Evolutionary conservation across 2,113 vertebrate genomes (phyloP), one percentile per base, ranked within the genome.

Genomic region (Panurus biarmicus): DNA sequence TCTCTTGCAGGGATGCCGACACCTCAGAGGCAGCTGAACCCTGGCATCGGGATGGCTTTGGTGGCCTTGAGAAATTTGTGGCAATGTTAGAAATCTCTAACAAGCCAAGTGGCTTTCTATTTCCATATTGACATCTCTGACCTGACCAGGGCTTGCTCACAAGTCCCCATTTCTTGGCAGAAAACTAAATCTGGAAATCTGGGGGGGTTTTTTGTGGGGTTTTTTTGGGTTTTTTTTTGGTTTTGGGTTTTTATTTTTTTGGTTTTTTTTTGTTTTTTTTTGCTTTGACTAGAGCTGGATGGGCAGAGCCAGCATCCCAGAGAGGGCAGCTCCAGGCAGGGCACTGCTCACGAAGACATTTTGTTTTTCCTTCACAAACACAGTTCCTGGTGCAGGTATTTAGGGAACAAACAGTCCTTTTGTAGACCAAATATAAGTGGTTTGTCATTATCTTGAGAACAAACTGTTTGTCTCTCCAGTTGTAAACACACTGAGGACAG

Each of bases 381-480:
- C 74, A 66, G 51, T 11, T 87, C 72, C 84, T 86, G 92, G 45
- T 91, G 84, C 93, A 96, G 94, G 89, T 95, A 96, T 93, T 94
- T 87, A 90, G 60, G 79, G 95, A 96, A 97, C 94, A 97, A 93
- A 88, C 90, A 93, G 94, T 95, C 66, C 95, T 71, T 91, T 76
- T 91, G 78, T 94, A 97, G 96, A 95, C 96, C 95, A 96, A 96
- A 97, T 95, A 95, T 16, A 96, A 90, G 79, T 6, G 5, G 51
- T 86, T 95, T 92, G 72, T 90, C 94, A 96, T 96, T 95, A 96
- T 96, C 93, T 95, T 67, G 82, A 95, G 92, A 90, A 96, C 96
- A 97, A 90, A 94, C 77, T 96, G 96, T 96, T 95, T 96, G 94
- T 89, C 89, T 93, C 85, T 73, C 15, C 66, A 61, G 74, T 7